A percentile compares a stretch with the other conserved stretches of the same genome.
Conservation (phyloP, 2,888 invertebrate genomes). For the Antheraea assamensis region DNA sequence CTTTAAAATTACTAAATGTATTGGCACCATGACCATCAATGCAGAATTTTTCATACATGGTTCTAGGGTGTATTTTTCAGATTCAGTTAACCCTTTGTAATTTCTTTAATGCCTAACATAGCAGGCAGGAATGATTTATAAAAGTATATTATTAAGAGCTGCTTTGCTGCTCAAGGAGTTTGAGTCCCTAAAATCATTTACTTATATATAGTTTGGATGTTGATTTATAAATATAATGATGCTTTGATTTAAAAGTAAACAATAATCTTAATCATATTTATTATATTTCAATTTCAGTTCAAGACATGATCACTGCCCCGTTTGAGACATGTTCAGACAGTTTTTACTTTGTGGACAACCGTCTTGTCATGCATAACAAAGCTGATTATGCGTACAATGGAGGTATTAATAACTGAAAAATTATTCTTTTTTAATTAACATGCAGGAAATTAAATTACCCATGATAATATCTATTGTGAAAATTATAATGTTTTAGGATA, state of each 20-base stretch:
- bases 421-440: not conserved
- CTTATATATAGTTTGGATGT: no score
- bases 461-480: constrained; percentile 3
- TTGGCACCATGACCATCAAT: no score
- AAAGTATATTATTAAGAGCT: not conserved
- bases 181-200: not conserved
- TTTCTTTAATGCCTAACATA: no score
- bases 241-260: not conserved
- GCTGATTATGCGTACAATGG: constrained; percentile 99
- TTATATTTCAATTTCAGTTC: constrained; percentile 84
- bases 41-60: no score
- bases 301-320: constrained; percentile 97
- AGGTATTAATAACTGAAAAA: constrained; percentile 78
- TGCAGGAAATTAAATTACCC: not conserved
- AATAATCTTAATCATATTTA: constrained; percentile 2
- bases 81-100: no score
- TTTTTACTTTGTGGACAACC: constrained; percentile 99
- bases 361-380: constrained; percentile 99
- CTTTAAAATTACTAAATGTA: no score
- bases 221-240: no score
- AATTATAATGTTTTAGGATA: constrained; percentile 25
- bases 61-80: no score
- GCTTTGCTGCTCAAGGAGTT: not conserved
- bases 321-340: constrained; percentile 99
- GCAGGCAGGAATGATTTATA: no score